These are phyloP conservation scores for Cervus canadensis DNA, from an alignment of 2,113 vertebrate genomes.

Conservation along the genomic window DNA sequence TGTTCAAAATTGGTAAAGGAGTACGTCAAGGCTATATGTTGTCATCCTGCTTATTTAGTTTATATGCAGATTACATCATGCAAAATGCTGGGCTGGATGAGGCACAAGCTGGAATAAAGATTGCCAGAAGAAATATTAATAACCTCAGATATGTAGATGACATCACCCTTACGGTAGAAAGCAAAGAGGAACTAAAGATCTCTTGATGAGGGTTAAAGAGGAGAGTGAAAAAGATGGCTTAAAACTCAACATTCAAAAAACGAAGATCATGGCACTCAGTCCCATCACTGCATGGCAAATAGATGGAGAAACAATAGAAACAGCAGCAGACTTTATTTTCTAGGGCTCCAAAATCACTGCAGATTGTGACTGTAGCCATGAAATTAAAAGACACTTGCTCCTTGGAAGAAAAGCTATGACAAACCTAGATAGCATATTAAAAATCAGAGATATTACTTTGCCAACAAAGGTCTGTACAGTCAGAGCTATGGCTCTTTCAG, in stretches of 20 bases:
- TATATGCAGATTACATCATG: not conserved
- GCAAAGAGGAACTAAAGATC: not conserved
- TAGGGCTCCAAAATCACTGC: not conserved
- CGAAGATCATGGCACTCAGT: not conserved
- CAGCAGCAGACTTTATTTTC: not conserved
- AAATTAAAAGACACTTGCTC: not conserved
- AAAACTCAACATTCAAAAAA: not conserved
- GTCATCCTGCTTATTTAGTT: not conserved
- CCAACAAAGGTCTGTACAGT: not conserved
- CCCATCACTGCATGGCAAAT: not conserved
- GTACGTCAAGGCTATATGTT: not conserved
- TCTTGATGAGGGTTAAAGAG: not conserved
- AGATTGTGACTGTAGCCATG: not conserved
- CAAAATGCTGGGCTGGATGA: not conserved
- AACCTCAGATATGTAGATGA: not conserved
- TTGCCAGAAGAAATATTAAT: not conserved
- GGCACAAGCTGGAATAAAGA: not conserved
- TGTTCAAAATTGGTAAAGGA: not conserved
- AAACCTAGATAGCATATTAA: not conserved
- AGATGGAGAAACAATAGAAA: not conserved
- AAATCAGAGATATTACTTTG: not conserved
- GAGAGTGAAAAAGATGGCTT: not conserved
- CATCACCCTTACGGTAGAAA: not conserved
- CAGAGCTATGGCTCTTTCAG: not conserved
- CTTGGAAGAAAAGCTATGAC: not conserved